Percentiles rank a stretch among this genome's conserved stretches.
phyloP scores from a whole-genome alignment of 2,888 invertebrate species.

The Diloba caeruleocephala region DNA sequence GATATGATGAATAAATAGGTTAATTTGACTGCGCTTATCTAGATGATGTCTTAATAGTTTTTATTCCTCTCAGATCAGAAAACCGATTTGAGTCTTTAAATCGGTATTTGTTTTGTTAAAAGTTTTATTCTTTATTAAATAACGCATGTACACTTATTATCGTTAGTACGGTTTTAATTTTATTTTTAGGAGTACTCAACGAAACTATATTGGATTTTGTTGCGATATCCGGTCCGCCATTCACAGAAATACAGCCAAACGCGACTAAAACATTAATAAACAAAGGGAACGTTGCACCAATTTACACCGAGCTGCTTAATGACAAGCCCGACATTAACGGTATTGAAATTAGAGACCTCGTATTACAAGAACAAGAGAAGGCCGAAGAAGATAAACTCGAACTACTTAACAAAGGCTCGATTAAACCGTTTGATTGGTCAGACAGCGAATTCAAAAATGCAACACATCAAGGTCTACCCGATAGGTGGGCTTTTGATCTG shows the following conservation, averaged over 20 bases:
- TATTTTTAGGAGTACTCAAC: conserved; percentile 55
- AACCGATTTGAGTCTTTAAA: too few relatives aligned
- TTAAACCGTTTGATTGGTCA: conserved; percentile 93
- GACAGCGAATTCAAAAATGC: conserved; percentile 89
- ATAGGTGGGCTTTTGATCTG: conserved; percentile 92
- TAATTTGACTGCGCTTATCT: too few relatives aligned
- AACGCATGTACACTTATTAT: too few relatives aligned
- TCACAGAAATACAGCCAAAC: conserved; percentile 66
- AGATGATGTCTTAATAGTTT: too few relatives aligned
- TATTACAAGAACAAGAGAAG: conserved; percentile 77
- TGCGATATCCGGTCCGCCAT: conserved; percentile 80
- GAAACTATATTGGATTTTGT: conserved; percentile 66
- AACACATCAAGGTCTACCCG: conserved; percentile 93
- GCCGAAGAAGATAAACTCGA: conserved; percentile 75
- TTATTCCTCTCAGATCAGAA: too few relatives aligned
- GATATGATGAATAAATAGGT: too few relatives aligned
- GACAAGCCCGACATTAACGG: conserved; percentile 76
- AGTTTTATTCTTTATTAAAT: too few relatives aligned
- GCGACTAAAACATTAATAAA: conserved; percentile 66
- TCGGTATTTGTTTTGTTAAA: too few relatives aligned
- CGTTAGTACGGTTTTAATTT: conserved; percentile 1
- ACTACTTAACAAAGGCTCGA: conserved; percentile 70
- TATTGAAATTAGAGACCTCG: conserved; percentile 76
- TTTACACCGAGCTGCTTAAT: conserved; percentile 82
- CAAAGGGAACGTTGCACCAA: conserved; percentile 80